Evolutionary conservation across 2,113 vertebrate genomes (phyloP), one percentile per base, ranked within the genome.

Genomic region (Albula glossodonta): DNA sequence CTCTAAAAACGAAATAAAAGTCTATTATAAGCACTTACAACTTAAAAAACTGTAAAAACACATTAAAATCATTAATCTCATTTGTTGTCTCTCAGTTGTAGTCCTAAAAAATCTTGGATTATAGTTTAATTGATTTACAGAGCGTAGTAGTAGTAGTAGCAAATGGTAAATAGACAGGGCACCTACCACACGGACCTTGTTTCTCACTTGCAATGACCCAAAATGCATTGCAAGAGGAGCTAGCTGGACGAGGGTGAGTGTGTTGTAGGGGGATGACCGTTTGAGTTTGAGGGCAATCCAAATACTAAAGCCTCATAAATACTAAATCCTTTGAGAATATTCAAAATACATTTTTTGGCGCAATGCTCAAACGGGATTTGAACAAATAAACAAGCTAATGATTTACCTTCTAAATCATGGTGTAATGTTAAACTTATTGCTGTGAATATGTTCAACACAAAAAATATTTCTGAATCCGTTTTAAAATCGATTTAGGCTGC

Each of bases 361-460:
- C 11, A 60, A 3, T 60, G 56, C 56, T 60, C 11, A 12, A 11
- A 60, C 13, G 56, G 56, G 17, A 60, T 15, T 60, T 60, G 56
- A 3, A 11, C 56, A 60, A 15, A 56, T 57, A 9, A 53, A 50
- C 13, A 48, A 79, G 77, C 51, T 85, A 60, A 48, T 31, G n/a
- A 85, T 85, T 84, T 84, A 19, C 50, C 25, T 79, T 80, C 77
- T 51, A 85, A 85, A 80, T 57, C 15, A 51, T 85, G 12, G 57
- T 41, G n/a, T 31, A 41, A 41, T 41, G 31, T 41, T 41, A 79
- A 57, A 25, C 19, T 19, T 25, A 52, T 19, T 19, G 2, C 60
- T 66, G 60, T 22, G 31, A 41, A 41, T 41, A 41, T 41, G 31
- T 41, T 41, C 31, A 41, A 41, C 31, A 41, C 31, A 41, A 41